Evolutionary conservation across 2,797 vertebrate species (phyloP).

Genomic region (Enteromius treurensis): DNA sequence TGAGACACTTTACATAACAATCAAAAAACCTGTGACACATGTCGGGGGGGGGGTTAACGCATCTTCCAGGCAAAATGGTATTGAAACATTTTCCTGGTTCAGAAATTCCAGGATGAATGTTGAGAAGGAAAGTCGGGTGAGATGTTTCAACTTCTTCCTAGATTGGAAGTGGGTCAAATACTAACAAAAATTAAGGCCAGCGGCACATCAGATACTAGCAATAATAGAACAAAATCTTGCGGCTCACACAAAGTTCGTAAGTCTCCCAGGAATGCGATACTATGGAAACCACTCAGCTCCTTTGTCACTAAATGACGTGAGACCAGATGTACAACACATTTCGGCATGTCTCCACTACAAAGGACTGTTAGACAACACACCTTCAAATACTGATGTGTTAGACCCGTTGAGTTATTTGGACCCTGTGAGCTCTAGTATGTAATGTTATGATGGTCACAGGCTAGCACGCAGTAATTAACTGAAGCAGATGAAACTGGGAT

Average conservation of each 20-base stretch:
- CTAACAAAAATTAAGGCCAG: constrained; percentile 44
- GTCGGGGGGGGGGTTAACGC: not conserved
- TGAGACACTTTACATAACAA: constrained; percentile 48
- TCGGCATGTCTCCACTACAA: constrained; percentile 52
- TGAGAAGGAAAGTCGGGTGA: constrained; percentile 1
- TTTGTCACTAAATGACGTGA: constrained; percentile 58
- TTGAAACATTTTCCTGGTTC: not conserved
- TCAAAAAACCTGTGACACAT: constrained; percentile 34
- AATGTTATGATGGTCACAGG: constrained; percentile 42
- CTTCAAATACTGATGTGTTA: constrained; percentile 44
- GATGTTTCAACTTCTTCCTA: not conserved
- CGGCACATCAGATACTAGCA: constrained; percentile 46
- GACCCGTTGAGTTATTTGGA: constrained; percentile 32
- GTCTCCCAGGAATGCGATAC: constrained; percentile 61
- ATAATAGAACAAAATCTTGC: constrained; percentile 44
- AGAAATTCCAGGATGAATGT: not conserved
- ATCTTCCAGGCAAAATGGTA: not conserved
- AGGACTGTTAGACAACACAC: constrained; percentile 49
- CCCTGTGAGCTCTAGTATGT: constrained; percentile 3
- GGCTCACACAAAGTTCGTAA: constrained; percentile 55
- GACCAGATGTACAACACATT: constrained; percentile 58
- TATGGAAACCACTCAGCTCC: constrained; percentile 55
- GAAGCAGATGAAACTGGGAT: constrained; percentile 32
- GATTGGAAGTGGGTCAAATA: constrained; percentile 48
- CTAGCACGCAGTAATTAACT: constrained; percentile 10